Evolutionary conservation across 2,113 vertebrate genomes (phyloP).

Genomic region (Eptesicus fuscus): DNA sequence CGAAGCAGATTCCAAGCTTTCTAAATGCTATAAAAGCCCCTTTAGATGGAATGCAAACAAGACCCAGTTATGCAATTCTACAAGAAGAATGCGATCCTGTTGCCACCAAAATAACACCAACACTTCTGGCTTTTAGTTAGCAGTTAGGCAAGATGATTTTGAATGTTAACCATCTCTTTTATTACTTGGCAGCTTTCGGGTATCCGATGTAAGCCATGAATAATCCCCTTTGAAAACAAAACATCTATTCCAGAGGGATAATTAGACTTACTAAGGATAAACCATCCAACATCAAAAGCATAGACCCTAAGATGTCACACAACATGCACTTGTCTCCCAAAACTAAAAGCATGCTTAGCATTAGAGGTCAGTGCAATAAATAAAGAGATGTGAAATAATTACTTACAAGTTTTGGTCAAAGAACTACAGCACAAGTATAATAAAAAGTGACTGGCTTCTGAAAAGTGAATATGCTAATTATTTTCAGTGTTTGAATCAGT

Average conservation of each 20-base stretch:
- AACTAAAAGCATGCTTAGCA: slow-evolving; percentile 66
- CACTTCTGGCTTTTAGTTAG: slow-evolving; percentile 46
- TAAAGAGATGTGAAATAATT: slow-evolving; percentile 58
- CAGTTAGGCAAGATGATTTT: slow-evolving; percentile 77
- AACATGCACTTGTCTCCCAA: slow-evolving; percentile 51
- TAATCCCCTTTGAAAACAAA: slow-evolving; percentile 77
- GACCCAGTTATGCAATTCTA: slow-evolving; percentile 57
- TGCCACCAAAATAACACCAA: slow-evolving; percentile 73
- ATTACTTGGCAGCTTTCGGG: slow-evolving; percentile 80
- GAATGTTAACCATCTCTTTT: slow-evolving; percentile 74
- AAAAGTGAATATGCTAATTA: slow-evolving; percentile 50
- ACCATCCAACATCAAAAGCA: slow-evolving; percentile 83
- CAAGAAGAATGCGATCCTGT: slow-evolving; percentile 65
- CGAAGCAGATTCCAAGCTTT: slow-evolving; percentile 62
- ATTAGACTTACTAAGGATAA: slow-evolving; percentile 83
- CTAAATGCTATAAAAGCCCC: slow-evolving; percentile 54
- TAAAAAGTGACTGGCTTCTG: slow-evolving; percentile 35
- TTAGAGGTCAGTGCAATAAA: slow-evolving; percentile 55
- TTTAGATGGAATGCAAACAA: slow-evolving; percentile 38
- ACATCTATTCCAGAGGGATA: slow-evolving; percentile 82
- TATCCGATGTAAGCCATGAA: slow-evolving; percentile 75
- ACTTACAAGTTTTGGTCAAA: slow-evolving; percentile 56
- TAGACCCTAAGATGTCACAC: slow-evolving; percentile 61
- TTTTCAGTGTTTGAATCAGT: not conserved
- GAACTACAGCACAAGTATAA: slow-evolving; percentile 4